These are phyloP conservation scores for Sminthopsis crassicaudata DNA, from an alignment of 2,113 vertebrate species.

Conservation along the genomic window DNA sequence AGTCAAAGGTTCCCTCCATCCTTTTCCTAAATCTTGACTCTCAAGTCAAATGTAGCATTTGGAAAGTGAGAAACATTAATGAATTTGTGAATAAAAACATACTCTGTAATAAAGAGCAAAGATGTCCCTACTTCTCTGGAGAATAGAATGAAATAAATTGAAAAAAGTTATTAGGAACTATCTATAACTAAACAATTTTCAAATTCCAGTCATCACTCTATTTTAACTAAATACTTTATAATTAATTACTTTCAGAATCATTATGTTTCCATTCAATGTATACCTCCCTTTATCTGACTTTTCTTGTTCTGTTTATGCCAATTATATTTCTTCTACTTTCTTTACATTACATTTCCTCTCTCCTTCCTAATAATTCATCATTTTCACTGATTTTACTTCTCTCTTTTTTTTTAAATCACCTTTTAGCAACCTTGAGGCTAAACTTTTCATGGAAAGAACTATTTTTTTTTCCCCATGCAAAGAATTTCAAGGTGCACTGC, in stretches of 20 bases:
- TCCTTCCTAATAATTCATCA: not conserved
- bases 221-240: not conserved
- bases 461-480: conserved; percentile 16
- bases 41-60: not conserved
- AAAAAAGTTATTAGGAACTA: not conserved
- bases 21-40: not conserved
- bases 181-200: not conserved
- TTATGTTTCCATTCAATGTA: not conserved
- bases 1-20: not conserved
- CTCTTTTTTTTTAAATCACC: conserved; percentile 14
- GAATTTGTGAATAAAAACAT: accelerated
- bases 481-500: not conserved
- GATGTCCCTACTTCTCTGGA: not conserved
- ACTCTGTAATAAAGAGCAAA: not conserved
- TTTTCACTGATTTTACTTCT: not conserved
- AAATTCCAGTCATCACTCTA: not conserved
- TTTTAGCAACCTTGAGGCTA: conserved; percentile 15
- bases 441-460: not conserved
- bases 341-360: not conserved
- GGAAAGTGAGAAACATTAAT: not conserved
- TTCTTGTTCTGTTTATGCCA: not conserved
- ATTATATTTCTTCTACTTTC: not conserved
- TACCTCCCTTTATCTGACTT: not conserved
- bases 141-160: not conserved
- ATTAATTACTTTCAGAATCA: not conserved